These are phyloP conservation scores for Liposcelis brunnea DNA, from an alignment of 2,888 invertebrate genomes.

Conservation along the genomic window DNA sequence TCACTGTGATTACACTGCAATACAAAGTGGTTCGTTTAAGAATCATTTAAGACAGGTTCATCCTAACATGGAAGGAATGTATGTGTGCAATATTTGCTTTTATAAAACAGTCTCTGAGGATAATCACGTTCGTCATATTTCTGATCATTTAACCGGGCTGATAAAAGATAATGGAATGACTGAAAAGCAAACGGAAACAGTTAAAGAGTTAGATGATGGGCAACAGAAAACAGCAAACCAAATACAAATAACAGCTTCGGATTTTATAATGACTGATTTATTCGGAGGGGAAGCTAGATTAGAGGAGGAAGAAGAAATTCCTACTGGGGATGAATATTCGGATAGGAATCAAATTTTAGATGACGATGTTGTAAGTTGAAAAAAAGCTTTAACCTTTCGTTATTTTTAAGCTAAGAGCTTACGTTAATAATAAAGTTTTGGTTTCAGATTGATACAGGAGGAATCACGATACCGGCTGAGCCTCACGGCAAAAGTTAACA, in stretches of 20 bases:
- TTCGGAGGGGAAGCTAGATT: too few species aligned
- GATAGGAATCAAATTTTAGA: too few species aligned
- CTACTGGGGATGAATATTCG: too few species aligned
- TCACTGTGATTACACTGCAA: slow-evolving; percentile 47
- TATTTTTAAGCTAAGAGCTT: too few species aligned
- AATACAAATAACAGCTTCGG: slow-evolving; percentile 12
- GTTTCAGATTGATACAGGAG: slow-evolving; percentile 30
- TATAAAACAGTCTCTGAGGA: slow-evolving; percentile 39
- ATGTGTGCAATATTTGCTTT: slow-evolving; percentile 34
- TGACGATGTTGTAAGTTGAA: too few species aligned
- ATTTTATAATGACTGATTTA: too few species aligned
- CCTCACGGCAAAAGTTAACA: slow-evolving; percentile 16
- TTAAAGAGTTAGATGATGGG: too few species aligned
- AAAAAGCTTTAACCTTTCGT: too few species aligned
- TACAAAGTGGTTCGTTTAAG: slow-evolving; percentile 51
- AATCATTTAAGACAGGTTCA: slow-evolving; percentile 37
- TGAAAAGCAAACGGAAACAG: slow-evolving; percentile 14
- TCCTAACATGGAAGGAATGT: slow-evolving; percentile 31
- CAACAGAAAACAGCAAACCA: slow-evolving; percentile 31
- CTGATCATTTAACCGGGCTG: slow-evolving; percentile 29
- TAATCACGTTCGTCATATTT: slow-evolving; percentile 33
- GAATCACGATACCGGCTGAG: slow-evolving; percentile 37
- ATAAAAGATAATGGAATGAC: slow-evolving; percentile 21
- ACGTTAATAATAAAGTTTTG: slow-evolving; percentile 24
- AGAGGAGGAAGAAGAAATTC: too few species aligned